Conservation (phyloP, 1,140 invertebrate genomes). For the Drosophila cardini region DNA sequence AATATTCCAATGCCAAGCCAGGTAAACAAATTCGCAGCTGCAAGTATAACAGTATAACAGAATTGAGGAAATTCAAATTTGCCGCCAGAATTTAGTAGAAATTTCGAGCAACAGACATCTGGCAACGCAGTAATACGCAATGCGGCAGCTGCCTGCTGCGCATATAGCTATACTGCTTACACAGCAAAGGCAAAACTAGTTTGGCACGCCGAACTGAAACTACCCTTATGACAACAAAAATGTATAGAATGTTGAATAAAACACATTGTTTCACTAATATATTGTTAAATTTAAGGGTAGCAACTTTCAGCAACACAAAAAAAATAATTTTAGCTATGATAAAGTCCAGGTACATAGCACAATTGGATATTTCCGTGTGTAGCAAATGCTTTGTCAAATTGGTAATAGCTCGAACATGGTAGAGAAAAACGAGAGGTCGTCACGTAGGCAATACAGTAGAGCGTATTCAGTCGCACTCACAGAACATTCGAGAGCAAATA, state of each 20-base stretch:
- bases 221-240: conserved; percentile 1
- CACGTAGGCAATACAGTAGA: conserved; percentile 42
- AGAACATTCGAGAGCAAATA: conserved; percentile 17
- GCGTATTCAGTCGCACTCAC: conserved; percentile 34
- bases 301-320: neutral
- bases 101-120: conserved; percentile 31
- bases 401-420: neutral
- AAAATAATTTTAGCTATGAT: neutral
- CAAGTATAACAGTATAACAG: conserved; percentile 29
- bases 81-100: conserved; percentile 16
- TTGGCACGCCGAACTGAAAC: neutral
- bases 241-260: too few species aligned
- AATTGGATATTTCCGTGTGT: too few species aligned
- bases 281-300: too few species aligned
- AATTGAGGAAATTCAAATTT: conserved; percentile 11
- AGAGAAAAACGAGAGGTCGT: conserved; percentile 17
- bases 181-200: neutral
- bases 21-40: neutral
- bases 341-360: neutral
- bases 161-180: conserved; percentile 10
- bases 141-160: neutral
- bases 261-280: too few species aligned
- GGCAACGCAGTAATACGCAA: conserved; percentile 2
- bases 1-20: too few species aligned
- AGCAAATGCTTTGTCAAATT: neutral